These are phyloP conservation scores for Morelia viridis DNA, from an alignment of 2,797 vertebrate genomes.

Conservation along the genomic window DNA sequence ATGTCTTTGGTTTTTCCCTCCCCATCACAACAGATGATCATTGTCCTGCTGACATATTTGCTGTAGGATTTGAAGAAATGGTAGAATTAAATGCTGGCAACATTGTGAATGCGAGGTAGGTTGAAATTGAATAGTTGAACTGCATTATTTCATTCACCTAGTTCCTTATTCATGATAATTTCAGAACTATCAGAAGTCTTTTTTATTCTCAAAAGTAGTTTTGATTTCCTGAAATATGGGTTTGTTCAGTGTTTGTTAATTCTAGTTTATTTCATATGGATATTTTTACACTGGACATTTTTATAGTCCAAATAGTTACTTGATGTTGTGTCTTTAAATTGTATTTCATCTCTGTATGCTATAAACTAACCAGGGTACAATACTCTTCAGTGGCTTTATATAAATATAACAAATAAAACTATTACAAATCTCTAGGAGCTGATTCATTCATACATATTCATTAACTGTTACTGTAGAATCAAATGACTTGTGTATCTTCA, in stretches of 20 bases:
- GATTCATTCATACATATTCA: background rate
- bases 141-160: background rate
- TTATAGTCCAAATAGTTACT: background rate
- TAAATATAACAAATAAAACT: background rate
- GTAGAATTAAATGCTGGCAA: slow-evolving; percentile 81
- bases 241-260: background rate
- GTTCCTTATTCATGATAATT: background rate
- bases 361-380: background rate
- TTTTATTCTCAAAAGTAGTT: background rate
- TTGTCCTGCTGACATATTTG: slow-evolving; percentile 78
- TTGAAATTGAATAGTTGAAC: background rate
- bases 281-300: background rate
- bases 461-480: background rate
- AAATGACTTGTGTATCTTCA: background rate
- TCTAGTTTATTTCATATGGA: background rate
- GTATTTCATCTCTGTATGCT: background rate
- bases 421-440: background rate
- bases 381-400: background rate
- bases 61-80: slow-evolving; percentile 83
- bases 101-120: slow-evolving; percentile 80
- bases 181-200: background rate
- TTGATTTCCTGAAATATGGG: background rate
- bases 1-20: slow-evolving; percentile 33
- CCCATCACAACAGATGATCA: slow-evolving; percentile 62
- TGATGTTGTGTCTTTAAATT: background rate